Evolutionary conservation across 2,797 vertebrate genomes (phyloP), one percentile per base, ranked within the genome.

Genomic region (Sylvia borin): DNA sequence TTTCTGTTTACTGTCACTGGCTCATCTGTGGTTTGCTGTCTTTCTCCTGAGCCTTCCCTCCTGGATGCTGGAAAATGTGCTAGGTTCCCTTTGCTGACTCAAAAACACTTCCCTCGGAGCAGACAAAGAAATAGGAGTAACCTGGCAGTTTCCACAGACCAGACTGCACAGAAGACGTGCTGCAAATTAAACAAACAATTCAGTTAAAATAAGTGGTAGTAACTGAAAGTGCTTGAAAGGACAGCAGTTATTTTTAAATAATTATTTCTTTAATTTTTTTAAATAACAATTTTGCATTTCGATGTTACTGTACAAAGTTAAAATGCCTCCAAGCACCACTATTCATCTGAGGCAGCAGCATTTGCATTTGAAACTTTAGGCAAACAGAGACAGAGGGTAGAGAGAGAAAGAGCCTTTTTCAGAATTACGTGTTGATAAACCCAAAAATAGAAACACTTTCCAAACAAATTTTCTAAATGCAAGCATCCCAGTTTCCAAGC

Each of bases 401-500:
- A 16, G 24, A 62, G 7, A 70, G 17, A 61, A 43, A 60, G 38
- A 62, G 10, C 26, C 0, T 42, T 73, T 32, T 93, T 50, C 61
- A 47, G 32, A 74, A 77, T 57, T 67, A 53, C 0, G 0, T 16
- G 19, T n/a, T 77, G 60, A 82, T 79, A 58, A 88, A 79, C 8
- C 36, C 22, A 86, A 72, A 94, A 85, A 27, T 4, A 36, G 42
- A 87, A 93, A 87, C 8, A 64, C 77, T 82, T 82, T 80, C 64
- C 50, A 68, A 88, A 86, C 18, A 55, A 31, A 21, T 72, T 83
- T 95, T 68, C 75, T 88, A 67, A 0, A 0, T 68, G 75, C 50
- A 71, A 82, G 53, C 31, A 71, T 60, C 65, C 24, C 50, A 36
- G 85, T 79, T 93, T 92, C 89, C 74, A 81, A 95, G 85, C 72